Evolutionary conservation across 2,113 vertebrate species (phyloP).

Genomic region (Columba janthina): DNA sequence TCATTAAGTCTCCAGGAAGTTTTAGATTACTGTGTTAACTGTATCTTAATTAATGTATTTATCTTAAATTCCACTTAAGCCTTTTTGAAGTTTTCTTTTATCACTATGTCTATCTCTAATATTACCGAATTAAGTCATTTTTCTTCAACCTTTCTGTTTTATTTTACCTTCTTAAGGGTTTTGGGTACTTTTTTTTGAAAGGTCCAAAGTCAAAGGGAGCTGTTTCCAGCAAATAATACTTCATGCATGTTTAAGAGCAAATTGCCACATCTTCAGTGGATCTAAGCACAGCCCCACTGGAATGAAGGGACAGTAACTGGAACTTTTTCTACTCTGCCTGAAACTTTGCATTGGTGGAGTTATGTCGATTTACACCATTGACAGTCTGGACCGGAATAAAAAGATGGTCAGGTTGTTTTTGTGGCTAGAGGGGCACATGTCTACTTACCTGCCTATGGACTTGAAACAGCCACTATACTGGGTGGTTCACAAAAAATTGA

Average conservation of each 20-base stretch:
- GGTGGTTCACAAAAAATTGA: neutral
- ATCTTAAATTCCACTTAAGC: constrained; percentile 76
- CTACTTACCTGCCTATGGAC: neutral
- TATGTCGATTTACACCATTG: neutral
- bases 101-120: constrained; percentile 79
- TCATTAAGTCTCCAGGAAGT: constrained; percentile 73
- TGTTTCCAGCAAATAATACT: neutral
- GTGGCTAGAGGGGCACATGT: neutral
- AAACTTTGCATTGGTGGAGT: neutral
- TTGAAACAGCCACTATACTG: neutral
- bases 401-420: neutral
- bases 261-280: neutral
- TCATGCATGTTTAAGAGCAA: neutral
- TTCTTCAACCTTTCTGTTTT: constrained; percentile 44
- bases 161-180: neutral
- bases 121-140: constrained; percentile 78
- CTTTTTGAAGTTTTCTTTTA: constrained; percentile 80
- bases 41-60: constrained; percentile 81
- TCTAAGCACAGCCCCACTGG: neutral
- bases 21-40: constrained; percentile 81
- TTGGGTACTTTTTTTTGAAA: neutral
- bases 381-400: neutral
- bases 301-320: neutral
- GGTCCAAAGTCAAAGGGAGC: neutral
- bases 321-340: neutral